A percentile compares a stretch with the other conserved stretches of the same genome.
phyloP scores from a whole-genome alignment of 2,888 invertebrate species.

The Leucophora obtusa region DNA sequence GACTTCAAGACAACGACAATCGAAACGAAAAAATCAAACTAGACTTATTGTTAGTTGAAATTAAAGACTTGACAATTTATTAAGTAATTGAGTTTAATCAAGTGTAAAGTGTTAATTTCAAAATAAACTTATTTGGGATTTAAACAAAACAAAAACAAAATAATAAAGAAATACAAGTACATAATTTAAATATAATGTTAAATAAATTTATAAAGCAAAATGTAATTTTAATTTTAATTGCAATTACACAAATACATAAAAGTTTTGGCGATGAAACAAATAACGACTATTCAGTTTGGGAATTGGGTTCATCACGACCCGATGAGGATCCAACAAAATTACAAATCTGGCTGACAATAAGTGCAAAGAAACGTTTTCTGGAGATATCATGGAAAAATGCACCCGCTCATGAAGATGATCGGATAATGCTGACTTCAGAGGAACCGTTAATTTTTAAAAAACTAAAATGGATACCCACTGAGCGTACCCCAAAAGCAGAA shows the following conservation, averaged over 20 bases:
- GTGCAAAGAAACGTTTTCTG: constrained; percentile 74
- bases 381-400: constrained; percentile 78
- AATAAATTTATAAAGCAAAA: constrained; percentile 42
- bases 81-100: constrained; percentile 40
- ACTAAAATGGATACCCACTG: constrained; percentile 64
- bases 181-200: constrained; percentile 25
- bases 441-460: constrained; percentile 73
- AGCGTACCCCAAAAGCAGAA: constrained; percentile 69
- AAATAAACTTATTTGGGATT: not conserved
- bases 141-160: not conserved
- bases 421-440: constrained; percentile 73
- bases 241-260: constrained; percentile 44
- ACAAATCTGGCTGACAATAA: constrained; percentile 75
- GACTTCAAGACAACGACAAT: constrained; percentile 10
- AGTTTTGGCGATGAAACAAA: constrained; percentile 9
- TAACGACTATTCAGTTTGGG: constrained; percentile 53
- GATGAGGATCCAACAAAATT: constrained; percentile 57
- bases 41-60: too few species aligned
- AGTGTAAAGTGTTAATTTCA: constrained; percentile 16
- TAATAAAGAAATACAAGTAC: constrained; percentile 11
- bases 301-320: constrained; percentile 57
- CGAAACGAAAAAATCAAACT: constrained; percentile 21
- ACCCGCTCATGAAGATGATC: constrained; percentile 70
- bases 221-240: constrained; percentile 43
- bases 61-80: constrained; percentile 19